Percentiles rank a stretch among this genome's conserved stretches.
Conservation (phyloP, 1,140 invertebrate species). For the Copidosoma floridanum region DNA sequence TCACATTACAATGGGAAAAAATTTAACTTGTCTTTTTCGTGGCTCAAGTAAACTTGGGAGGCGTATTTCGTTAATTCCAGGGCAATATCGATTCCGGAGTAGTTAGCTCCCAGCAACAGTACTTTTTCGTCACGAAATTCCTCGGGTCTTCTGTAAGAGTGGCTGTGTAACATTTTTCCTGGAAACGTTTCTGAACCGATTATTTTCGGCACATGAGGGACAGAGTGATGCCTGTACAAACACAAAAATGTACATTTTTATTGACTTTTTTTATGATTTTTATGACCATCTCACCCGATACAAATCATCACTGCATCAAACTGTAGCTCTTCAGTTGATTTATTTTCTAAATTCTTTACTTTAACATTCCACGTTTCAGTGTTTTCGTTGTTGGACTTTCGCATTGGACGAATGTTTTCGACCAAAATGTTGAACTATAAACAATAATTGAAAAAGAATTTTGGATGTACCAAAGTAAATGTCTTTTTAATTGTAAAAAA, state of each 20-base stretch:
- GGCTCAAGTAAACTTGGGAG: not conserved
- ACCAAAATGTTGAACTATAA: not conserved
- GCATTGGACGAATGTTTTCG: not conserved
- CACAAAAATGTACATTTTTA: not conserved
- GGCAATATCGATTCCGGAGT: constrained; percentile 75
- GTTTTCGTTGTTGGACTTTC: not conserved
- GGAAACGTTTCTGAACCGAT: constrained; percentile 59
- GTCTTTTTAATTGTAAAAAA: too few species aligned
- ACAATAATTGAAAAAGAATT: too few species aligned
- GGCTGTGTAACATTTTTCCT: constrained; percentile 66
- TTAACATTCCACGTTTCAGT: not conserved
- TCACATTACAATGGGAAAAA: too few species aligned
- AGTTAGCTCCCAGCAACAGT: constrained; percentile 75
- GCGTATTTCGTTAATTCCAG: constrained; percentile 56
- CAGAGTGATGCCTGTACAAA: constrained; percentile 61
- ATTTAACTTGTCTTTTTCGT: not conserved
- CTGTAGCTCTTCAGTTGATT: not conserved
- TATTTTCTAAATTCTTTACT: not conserved
- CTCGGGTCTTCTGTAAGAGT: constrained; percentile 64
- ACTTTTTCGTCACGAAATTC: constrained; percentile 60
- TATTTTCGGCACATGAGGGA: constrained; percentile 63
- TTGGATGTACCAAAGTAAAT: too few species aligned
- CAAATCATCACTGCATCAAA: not conserved
- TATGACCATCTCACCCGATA: not conserved
- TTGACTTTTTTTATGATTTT: not conserved